These are phyloP conservation scores for Otolemur garnettii DNA, from an alignment of 2,113 vertebrate genomes.

Conservation along the genomic window DNA sequence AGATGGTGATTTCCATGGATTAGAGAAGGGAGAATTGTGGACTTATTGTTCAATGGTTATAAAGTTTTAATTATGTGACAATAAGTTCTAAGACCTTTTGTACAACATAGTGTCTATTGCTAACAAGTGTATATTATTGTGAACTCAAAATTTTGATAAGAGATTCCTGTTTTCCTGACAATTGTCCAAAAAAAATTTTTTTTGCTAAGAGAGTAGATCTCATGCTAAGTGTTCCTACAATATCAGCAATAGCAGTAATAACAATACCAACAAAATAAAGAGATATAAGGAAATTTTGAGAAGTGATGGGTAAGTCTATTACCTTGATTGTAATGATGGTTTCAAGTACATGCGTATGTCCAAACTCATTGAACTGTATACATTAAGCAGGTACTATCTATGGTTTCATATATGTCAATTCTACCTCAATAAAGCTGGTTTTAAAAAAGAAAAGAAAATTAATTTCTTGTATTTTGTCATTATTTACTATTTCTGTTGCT, in stretches of 20 bases:
- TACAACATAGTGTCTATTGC: neutral
- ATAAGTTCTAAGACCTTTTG: neutral
- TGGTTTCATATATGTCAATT: neutral
- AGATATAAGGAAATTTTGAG: neutral
- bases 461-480: neutral
- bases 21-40: neutral
- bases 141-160: neutral
- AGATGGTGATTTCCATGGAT: neutral
- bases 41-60: neutral
- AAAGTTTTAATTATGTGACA: neutral
- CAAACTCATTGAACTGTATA: neutral
- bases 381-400: neutral
- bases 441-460: neutral
- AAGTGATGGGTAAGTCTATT: neutral
- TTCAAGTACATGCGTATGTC: neutral
- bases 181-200: no score
- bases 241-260: neutral
- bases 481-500: neutral
- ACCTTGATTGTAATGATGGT: neutral
- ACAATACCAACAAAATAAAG: neutral
- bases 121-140: neutral
- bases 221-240: neutral
- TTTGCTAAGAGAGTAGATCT: neutral
- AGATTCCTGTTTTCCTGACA: no score
- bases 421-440: neutral